Conservation (phyloP, 1,140 invertebrate genomes). For the Aphelenchoides fujianensis region DNA sequence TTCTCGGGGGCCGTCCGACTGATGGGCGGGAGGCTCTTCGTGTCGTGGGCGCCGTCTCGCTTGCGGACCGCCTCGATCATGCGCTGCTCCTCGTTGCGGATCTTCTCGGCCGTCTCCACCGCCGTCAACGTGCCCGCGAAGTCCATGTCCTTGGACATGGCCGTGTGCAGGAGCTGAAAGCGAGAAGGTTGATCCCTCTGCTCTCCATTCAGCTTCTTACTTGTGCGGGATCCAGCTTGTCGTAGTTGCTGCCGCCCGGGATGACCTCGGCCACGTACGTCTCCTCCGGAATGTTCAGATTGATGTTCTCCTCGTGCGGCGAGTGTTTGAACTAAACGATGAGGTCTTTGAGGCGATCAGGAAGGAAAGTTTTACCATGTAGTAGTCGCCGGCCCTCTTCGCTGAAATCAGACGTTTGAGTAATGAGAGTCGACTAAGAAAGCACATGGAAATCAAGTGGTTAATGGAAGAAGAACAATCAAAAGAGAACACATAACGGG, state of each 20-base stretch:
- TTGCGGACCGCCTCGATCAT: constrained; percentile 51
- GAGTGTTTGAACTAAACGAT: constrained; percentile 62
- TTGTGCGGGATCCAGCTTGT: constrained; percentile 58
- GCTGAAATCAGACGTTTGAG: constrained; percentile 46
- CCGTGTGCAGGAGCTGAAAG: constrained; percentile 56
- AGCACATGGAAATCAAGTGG: not conserved
- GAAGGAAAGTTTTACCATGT: too few species aligned
- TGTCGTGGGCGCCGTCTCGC: constrained; percentile 10
- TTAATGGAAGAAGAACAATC: not conserved
- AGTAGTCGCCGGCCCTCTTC: constrained; percentile 61
- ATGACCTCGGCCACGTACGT: constrained; percentile 57
- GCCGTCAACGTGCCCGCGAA: constrained; percentile 48
- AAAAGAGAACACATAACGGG: constrained; percentile 8
- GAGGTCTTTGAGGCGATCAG: too few species aligned
- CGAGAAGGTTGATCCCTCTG: constrained; percentile 8
- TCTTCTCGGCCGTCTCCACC: constrained; percentile 56
- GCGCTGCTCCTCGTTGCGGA: constrained; percentile 49
- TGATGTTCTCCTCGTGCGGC: constrained; percentile 44
- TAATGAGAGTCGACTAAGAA: not conserved
- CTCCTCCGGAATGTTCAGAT: constrained; percentile 51
- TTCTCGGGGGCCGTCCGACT: not conserved
- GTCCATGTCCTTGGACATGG: constrained; percentile 51
- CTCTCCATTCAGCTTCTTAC: constrained; percentile 31
- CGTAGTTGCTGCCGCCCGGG: constrained; percentile 53
- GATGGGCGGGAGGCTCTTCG: constrained; percentile 17